Base-by-base conservation (phyloP, 2,113 vertebrate genomes). In the Mesoclemmys tuberculata region DNA sequence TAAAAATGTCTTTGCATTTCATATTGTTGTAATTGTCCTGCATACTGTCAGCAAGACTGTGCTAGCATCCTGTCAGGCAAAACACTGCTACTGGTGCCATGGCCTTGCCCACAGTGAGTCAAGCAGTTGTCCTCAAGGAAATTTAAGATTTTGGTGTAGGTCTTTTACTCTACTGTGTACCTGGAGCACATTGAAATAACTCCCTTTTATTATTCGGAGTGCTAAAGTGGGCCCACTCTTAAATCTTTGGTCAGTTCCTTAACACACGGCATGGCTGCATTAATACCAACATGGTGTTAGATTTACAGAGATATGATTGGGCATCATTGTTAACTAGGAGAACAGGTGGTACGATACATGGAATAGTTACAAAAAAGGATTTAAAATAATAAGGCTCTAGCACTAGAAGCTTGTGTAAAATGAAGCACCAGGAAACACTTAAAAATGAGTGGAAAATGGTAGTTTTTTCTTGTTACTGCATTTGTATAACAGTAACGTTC, bases 371-470 rank as follows among this genome's bases (percentile, higher is more conserved):
- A 77, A 24, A 77, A 46, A 46, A 29, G 13, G 26, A 46, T 44
- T 27, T 44, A 77, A 77, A 77, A 27, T 26, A 77, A 29, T 77
- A 46, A 77, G 24, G 5, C 44, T 84, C 3, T n/a, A 54, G 78
- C 29, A 35, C 26, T 54, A 82, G 79, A 27, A 51, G 6, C 74
- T 78, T 4, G 29, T 16, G 44, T 0, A 19, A 21, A 31, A 27
- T 58, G 21, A n/a, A 77, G 58, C 35, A 22, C 8, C 52, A 75
- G 79, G n/a, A 92, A 56, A 27, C 68, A 38, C 3, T 93, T 93
- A 86, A 96, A 96, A 90, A 94, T 49, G 77, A 86, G 90, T 92
- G 56, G 90, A 94, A 92, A 90, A 52, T 49, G 24, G 85, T 46
- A 49, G 80, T 92, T 46, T 90, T 93, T 87, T 85, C 83, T 77